Evolutionary conservation across 2,888 invertebrate genomes (phyloP).

Genomic region (Acleris sparsana): DNA sequence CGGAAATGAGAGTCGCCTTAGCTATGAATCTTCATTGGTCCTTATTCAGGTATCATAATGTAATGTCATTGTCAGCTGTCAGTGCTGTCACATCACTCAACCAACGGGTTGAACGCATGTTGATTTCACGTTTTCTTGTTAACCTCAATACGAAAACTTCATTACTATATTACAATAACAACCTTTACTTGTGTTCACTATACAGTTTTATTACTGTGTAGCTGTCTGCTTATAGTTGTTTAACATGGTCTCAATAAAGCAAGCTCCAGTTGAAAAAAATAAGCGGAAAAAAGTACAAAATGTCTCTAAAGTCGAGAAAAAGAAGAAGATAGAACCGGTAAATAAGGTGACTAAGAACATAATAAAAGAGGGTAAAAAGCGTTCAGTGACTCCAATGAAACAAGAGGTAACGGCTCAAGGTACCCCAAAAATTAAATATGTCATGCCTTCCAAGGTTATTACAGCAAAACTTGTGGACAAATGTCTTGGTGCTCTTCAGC

Average conservation of each 20-base stretch:
- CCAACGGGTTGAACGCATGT: neutral
- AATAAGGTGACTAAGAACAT: constrained; percentile 29
- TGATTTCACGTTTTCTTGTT: neutral
- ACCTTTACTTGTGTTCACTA: neutral
- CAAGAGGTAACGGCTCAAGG: constrained; percentile 36
- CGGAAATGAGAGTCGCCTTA: no score
- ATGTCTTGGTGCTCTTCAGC: constrained; percentile 62
- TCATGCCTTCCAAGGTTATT: constrained; percentile 65
- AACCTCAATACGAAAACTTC: no score
- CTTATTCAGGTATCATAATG: no score
- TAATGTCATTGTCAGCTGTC: no score
- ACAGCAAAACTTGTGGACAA: constrained; percentile 57
- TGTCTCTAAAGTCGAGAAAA: constrained; percentile 35
- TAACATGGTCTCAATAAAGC: constrained; percentile 44
- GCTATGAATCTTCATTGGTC: no score
- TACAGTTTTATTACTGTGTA: neutral
- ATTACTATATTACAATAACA: no score
- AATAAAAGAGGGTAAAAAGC: constrained; percentile 18
- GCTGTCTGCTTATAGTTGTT: neutral
- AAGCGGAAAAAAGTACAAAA: constrained; percentile 34
- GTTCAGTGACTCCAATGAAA: constrained; percentile 16
- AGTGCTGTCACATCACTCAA: no score
- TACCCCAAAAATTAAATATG: constrained; percentile 56
- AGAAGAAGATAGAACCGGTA: constrained; percentile 33
- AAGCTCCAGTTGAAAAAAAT: constrained; percentile 33